These are phyloP conservation scores for Lasioglossum zephyrum DNA, from an alignment of 2,888 invertebrate species.

Conservation along the genomic window DNA sequence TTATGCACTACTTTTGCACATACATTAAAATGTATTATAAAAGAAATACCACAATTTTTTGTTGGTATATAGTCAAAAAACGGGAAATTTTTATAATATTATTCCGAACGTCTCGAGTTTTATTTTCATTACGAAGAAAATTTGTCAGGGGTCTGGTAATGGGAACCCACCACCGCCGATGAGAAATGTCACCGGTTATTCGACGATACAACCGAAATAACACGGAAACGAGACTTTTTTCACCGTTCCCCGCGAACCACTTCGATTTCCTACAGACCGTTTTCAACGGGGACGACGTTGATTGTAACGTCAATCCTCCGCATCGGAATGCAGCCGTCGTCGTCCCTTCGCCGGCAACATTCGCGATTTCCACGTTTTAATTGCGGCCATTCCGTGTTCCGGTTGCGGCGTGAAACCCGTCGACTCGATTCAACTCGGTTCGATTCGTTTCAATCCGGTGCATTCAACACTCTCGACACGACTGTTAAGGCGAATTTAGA, in stretches of 20 bases:
- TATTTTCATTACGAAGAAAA: background rate
- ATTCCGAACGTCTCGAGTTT: background rate
- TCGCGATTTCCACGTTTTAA: slow-evolving; percentile 49
- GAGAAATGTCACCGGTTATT: slow-evolving; percentile 5
- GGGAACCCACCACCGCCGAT: background rate
- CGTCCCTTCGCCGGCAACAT: background rate
- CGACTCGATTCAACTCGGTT: background rate
- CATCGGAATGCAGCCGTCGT: slow-evolving; percentile 11
- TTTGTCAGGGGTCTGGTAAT: background rate
- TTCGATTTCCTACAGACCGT: slow-evolving; percentile 29
- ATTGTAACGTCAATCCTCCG: slow-evolving; percentile 33
- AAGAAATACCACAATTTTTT: too few species aligned
- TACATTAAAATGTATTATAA: too few species aligned
- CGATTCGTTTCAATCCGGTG: background rate
- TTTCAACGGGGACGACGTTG: background rate
- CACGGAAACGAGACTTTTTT: slow-evolving; percentile 26
- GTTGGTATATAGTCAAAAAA: too few species aligned
- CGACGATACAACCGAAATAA: slow-evolving; percentile 16
- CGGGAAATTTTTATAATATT: background rate
- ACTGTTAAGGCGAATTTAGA: background rate
- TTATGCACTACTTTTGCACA: too few species aligned
- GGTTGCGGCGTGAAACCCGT: background rate
- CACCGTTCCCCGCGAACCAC: background rate
- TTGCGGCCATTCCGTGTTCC: slow-evolving; percentile 8
- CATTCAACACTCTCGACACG: background rate